Conservation (phyloP, 2,113 vertebrate genomes). For the Plestiodon gilberti region DNA sequence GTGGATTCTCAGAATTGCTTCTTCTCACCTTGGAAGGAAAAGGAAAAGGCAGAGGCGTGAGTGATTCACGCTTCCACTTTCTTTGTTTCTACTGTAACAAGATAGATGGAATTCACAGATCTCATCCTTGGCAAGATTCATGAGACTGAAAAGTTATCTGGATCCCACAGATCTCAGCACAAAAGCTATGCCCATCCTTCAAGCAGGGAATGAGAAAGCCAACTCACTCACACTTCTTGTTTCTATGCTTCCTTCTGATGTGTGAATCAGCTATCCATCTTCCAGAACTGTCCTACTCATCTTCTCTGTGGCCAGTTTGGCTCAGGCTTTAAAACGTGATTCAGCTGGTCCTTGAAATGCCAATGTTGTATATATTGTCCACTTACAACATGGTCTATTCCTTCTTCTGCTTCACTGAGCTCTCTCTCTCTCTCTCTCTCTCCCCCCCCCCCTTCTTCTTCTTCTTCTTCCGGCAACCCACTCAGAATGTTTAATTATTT, state of each 20-base stretch:
- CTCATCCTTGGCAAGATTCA: neutral
- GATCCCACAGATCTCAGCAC: neutral
- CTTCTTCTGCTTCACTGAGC: neutral
- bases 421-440: neutral
- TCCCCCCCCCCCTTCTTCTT: neutral
- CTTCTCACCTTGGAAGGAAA: neutral
- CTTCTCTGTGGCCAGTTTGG: neutral
- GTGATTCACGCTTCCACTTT: neutral
- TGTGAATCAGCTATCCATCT: neutral
- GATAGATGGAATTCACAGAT: neutral
- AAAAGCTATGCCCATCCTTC: neutral
- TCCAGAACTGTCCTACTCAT: neutral
- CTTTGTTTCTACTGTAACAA: neutral
- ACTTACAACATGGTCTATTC: neutral
- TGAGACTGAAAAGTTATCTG: neutral
- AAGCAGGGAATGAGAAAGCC: neutral
- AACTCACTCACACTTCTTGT: neutral
- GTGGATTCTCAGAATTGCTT: neutral
- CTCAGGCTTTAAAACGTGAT: neutral
- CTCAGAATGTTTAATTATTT: neutral
- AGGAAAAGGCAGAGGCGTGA: neutral
- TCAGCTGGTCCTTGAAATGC: neutral
- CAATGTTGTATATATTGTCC: neutral
- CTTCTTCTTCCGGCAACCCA: neutral
- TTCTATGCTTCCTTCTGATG: neutral